A percentile compares a stretch with the other conserved stretches of the same genome.
Conservation (phyloP, 2,113 vertebrate genomes). For the Ursus arctos region DNA sequence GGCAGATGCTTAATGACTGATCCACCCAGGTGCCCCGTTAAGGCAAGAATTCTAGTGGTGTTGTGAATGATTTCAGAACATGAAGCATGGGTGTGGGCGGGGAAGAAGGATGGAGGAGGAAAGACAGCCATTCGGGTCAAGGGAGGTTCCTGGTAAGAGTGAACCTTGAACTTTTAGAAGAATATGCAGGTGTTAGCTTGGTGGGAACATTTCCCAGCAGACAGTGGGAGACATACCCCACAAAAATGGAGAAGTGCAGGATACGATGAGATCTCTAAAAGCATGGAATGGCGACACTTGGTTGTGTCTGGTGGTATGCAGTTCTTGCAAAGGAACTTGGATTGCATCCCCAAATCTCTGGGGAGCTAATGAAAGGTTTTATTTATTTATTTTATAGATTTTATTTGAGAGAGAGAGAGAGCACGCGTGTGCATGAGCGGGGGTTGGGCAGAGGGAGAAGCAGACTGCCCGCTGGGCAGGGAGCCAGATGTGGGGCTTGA, state of each 20-base stretch:
- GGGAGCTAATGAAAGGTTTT: background rate
- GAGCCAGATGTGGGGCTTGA: too few species aligned
- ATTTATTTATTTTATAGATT: too few species aligned
- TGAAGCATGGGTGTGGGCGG: background rate
- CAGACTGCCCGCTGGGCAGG: too few species aligned
- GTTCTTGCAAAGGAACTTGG: background rate
- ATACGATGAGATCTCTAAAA: background rate
- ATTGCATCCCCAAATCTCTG: background rate
- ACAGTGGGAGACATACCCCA: background rate
- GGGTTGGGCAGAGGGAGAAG: too few species aligned
- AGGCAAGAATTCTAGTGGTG: background rate
- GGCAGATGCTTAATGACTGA: too few species aligned
- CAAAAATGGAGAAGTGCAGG: background rate
- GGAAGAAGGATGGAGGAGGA: background rate
- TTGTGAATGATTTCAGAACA: background rate
- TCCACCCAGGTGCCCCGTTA: too few species aligned
- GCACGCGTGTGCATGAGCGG: too few species aligned
- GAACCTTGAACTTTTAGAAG: background rate
- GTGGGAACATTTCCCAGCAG: background rate
- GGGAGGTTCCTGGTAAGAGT: background rate
- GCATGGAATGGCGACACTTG: too few species aligned
- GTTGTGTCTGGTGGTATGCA: too few species aligned
- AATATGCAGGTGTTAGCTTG: background rate
- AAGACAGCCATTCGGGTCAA: background rate
- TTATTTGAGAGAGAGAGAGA: too few species aligned